A percentile compares a stretch with the other conserved stretches of the same genome.
phyloP scores from a whole-genome alignment of 2,113 vertebrate species.

The Brachionichthys hirsutus region DNA sequence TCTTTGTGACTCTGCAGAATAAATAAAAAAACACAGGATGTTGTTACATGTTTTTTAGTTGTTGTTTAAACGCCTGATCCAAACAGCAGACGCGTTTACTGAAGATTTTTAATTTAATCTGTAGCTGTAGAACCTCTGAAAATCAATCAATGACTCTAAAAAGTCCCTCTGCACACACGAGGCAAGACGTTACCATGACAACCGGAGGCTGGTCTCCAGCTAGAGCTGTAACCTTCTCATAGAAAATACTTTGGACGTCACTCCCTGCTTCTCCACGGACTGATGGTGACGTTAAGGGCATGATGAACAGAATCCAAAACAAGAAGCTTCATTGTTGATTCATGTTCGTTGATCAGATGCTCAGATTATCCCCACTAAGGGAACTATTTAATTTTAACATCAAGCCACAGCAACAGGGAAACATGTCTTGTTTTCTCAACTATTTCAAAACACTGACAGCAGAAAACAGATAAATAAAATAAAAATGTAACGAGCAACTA shows the following conservation, averaged over 20 bases:
- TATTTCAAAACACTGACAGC: too few relatives aligned
- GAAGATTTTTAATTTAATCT: not conserved
- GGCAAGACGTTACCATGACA: constrained; percentile 79
- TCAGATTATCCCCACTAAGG: too few relatives aligned
- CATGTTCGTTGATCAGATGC: not conserved
- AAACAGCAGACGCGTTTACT: not conserved
- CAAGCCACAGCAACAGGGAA: too few relatives aligned
- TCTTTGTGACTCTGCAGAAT: constrained; percentile 73
- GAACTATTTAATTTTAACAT: too few relatives aligned
- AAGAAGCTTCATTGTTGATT: not conserved
- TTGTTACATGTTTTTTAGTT: too few relatives aligned
- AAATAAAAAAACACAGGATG: not conserved
- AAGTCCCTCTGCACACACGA: not conserved
- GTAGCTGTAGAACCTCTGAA: not conserved
- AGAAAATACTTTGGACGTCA: constrained; percentile 79
- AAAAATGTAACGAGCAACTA: too few relatives aligned
- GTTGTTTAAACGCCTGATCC: not conserved
- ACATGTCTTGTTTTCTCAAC: too few relatives aligned
- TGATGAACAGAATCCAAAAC: not conserved
- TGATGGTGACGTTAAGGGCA: constrained; percentile 47
- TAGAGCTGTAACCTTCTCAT: constrained; percentile 82
- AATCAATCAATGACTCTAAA: too few relatives aligned
- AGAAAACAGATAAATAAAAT: too few relatives aligned
- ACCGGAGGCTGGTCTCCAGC: constrained; percentile 84
- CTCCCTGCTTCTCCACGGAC: constrained; percentile 80